Conservation (phyloP, 2,113 vertebrate species). For the Miniopterus natalensis region DNA sequence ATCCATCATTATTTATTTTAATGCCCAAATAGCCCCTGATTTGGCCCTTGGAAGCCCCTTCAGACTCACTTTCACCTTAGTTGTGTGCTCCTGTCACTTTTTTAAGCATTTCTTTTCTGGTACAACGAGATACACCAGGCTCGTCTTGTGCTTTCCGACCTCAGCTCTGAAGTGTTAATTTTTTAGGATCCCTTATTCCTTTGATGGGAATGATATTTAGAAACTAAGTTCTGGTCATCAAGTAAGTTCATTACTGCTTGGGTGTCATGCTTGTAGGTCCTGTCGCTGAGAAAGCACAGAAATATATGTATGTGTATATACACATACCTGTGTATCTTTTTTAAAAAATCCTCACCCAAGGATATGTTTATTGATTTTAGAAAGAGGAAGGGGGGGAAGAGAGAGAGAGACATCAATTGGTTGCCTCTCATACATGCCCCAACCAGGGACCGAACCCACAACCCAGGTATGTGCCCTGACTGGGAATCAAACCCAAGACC, state of each 20-base stretch:
- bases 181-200: neutral
- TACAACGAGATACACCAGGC: neutral
- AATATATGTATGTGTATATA: neutral
- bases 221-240: neutral
- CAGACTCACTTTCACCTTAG: neutral
- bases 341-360: neutral
- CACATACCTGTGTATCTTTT: neutral
- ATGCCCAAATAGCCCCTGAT: neutral
- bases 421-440: neutral
- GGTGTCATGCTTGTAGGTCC: neutral
- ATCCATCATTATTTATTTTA: constrained; percentile 13
- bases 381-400: neutral
- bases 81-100: neutral
- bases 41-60: neutral
- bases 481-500: neutral
- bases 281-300: neutral
- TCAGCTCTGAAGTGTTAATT: neutral
- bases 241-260: neutral
- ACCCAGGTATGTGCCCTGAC: neutral
- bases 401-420: neutral
- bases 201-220: neutral
- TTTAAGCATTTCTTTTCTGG: neutral
- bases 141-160: neutral
- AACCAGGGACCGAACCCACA: neutral
- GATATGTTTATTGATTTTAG: neutral